Percentiles rank a stretch among this genome's conserved stretches.
phyloP scores from a whole-genome alignment of 2,797 vertebrate genomes.

The Sphaeramia orbicularis region DNA sequence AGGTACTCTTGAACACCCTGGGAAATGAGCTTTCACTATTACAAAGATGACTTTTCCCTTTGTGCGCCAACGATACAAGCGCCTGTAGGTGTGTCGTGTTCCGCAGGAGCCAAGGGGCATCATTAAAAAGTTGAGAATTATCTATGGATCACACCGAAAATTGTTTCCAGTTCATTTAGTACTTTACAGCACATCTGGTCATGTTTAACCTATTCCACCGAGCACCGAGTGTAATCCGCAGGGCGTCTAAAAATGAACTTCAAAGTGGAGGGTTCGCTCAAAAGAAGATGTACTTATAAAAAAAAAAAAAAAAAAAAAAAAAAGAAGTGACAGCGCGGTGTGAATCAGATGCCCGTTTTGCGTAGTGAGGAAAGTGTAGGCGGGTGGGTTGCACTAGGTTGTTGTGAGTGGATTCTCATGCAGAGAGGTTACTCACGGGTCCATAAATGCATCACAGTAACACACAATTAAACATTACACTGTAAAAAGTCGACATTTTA shows the following conservation, averaged over 20 bases:
- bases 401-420: conserved; percentile 44
- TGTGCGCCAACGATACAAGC: conserved; percentile 49
- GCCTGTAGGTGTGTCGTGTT: conserved; percentile 70
- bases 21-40: conserved; percentile 67
- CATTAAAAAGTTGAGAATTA: conserved; percentile 78
- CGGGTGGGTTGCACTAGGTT: conserved; percentile 31
- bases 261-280: conserved; percentile 54
- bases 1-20: conserved; percentile 46
- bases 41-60: conserved; percentile 69
- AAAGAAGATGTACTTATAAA: conserved; percentile 33
- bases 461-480: conserved; percentile 17
- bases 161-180: conserved; percentile 66
- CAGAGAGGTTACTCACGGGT: conserved; percentile 28
- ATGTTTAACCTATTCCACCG: conserved; percentile 73
- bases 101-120: conserved; percentile 70
- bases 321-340: conserved; percentile 21
- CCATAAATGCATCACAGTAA: conserved; percentile 24
- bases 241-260: conserved; percentile 73
- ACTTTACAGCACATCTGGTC: conserved; percentile 70
- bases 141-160: conserved; percentile 66
- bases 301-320: conserved; percentile 45
- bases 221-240: conserved; percentile 55
- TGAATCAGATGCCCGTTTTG: conserved; percentile 57
- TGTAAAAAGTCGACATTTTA: not conserved
- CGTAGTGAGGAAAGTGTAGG: conserved; percentile 39